Evolutionary conservation across 2,888 invertebrate genomes (phyloP).

Genomic region (Sinodicranocentrus sp.): DNA sequence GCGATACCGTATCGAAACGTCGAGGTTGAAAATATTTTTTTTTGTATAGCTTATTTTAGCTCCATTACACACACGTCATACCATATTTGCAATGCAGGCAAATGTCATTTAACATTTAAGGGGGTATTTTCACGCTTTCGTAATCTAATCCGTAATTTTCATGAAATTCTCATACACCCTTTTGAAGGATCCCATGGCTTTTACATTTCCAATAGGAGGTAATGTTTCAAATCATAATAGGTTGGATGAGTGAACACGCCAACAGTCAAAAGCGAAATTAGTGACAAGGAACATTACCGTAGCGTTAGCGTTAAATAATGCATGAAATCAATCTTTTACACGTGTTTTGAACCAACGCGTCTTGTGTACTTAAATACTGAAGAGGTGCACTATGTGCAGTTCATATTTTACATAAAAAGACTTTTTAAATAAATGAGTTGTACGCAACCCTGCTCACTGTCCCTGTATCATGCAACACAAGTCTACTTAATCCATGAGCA

Average conservation of each 20-base stretch:
- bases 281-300: not conserved
- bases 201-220: not conserved
- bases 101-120: not conserved
- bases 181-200: not conserved
- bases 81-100: not conserved
- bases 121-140: slow-evolving; percentile 36
- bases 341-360: not conserved
- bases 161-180: not conserved
- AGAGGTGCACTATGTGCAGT: too few species aligned
- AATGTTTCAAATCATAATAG: not conserved
- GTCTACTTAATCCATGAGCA: not conserved
- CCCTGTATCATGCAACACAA: not conserved
- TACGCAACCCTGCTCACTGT: not conserved
- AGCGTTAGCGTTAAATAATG: not conserved
- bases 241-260: not conserved
- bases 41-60: not conserved
- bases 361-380: too few species aligned
- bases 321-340: not conserved
- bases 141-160: not conserved
- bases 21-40: not conserved
- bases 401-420: not conserved
- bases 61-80: not conserved
- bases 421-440: not conserved
- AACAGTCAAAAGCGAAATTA: not conserved
- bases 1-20: too few species aligned